phyloP scores from a whole-genome alignment of 64 coral and sea anemone species.

The Pocillopora verrucosa region DNA sequence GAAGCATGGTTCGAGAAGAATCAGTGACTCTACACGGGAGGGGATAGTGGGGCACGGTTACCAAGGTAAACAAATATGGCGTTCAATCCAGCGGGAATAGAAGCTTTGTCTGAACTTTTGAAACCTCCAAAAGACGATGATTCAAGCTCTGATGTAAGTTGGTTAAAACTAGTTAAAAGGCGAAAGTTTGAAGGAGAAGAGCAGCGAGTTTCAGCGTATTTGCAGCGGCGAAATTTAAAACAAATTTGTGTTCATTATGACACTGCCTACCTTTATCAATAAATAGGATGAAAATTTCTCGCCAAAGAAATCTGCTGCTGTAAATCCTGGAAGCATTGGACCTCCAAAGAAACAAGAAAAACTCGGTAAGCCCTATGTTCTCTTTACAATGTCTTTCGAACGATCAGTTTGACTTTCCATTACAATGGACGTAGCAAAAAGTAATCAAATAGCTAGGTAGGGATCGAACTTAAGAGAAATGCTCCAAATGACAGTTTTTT shows the following conservation, averaged over 20 bases:
- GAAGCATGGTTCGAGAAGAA: background rate
- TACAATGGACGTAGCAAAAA: too few relatives aligned
- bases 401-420: too few relatives aligned
- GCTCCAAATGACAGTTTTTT: too few relatives aligned
- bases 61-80: constrained; percentile 70
- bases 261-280: background rate
- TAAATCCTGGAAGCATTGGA: constrained; percentile 79
- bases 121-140: constrained; percentile 50
- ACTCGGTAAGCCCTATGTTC: constrained; percentile 23
- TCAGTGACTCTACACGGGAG: background rate
- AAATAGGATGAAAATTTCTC: constrained; percentile 20
- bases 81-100: constrained; percentile 33
- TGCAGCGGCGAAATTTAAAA: too few relatives aligned
- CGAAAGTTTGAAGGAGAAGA: background rate
- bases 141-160: constrained; percentile 66
- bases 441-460: too few relatives aligned
- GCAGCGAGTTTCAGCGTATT: too few relatives aligned
- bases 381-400: background rate
- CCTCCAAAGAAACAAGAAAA: constrained; percentile 51
- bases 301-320: constrained; percentile 15
- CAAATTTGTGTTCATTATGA: too few relatives aligned
- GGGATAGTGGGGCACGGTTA: constrained; percentile 27
- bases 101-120: constrained; percentile 69
- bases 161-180: background rate
- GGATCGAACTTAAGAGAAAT: too few relatives aligned